phyloP scores from a whole-genome alignment of 2,113 vertebrate genomes.

The Pluvianellus socialis region DNA sequence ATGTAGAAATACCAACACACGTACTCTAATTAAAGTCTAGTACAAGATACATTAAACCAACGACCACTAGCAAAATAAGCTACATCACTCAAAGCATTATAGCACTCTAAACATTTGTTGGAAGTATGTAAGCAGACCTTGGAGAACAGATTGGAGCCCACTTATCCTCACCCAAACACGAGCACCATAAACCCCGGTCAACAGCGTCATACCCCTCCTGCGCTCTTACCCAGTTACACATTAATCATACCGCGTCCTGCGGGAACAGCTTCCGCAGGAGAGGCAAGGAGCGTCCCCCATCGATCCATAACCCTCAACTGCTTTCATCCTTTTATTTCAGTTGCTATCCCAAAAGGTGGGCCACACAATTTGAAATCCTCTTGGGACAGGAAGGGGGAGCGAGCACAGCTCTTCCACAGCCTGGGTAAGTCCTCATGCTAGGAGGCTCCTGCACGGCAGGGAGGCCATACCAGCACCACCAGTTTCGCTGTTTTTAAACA shows the following conservation, averaged over 20 bases:
- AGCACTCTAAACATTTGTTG: background rate
- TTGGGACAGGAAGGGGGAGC: background rate
- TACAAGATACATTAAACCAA: background rate
- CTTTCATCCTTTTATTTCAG: background rate
- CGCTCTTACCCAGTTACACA: background rate
- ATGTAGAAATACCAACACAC: background rate
- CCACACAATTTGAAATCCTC: background rate
- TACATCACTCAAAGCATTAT: background rate
- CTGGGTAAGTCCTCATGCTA: background rate
- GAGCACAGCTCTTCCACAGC: background rate
- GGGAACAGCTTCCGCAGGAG: background rate
- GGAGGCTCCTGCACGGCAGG: background rate
- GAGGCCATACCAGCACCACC: background rate
- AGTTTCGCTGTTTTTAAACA: background rate
- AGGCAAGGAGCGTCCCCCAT: background rate
- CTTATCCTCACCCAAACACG: background rate
- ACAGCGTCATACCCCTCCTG: background rate
- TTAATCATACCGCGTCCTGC: background rate
- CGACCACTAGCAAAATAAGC: background rate
- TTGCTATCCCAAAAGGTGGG: accelerated
- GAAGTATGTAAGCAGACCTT: background rate
- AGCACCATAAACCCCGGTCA: background rate
- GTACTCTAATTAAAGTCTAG: background rate
- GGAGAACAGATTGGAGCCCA: background rate
- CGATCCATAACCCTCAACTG: background rate